Base-by-base conservation (phyloP, 1,140 invertebrate species). In the Octopus sinensis region DNA sequence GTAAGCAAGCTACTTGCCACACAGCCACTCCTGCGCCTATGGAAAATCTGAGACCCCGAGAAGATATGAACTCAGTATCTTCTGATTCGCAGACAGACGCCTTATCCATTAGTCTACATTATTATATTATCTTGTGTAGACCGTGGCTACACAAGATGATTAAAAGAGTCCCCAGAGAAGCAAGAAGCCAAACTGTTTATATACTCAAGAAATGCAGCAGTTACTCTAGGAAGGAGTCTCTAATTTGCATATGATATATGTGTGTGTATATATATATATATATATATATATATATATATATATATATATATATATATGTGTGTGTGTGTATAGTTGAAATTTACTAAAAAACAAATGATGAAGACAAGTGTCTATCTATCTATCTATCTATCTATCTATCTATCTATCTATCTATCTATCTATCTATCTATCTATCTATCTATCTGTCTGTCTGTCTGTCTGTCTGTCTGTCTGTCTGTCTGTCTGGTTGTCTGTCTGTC, bases 231-330 rank as follows among this genome's bases (percentile, higher is more conserved):
- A 7, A 17, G 56, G 17, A 9, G 7, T 62, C 56, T 9, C 17
- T 9, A 62, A 62, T 17, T 62, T 7, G 17, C 56, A 7, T 7
- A n/a, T n/a, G n/a, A n/a, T n/a, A n/a, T n/a, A n/a, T n/a, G n/a
- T n/a, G n/a, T n/a, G n/a, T n/a, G n/a, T n/a, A 62, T 9, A 6
- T 62, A 62, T 62, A 62, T 62, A 62, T 62, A 62, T 62, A 62
- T 62, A 62, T 62, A 62, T 62, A 62, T 62, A 62, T 62, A 62
- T 62, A 62, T 62, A 62, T 62, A 62, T 62, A 62, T 62, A 62
- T 62, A 62, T 62, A 62, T 62, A 62, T 62, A 62, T 62, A 62
- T 62, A 62, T 62, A 62, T 62, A 62, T 62, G 17, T 62, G 17
- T 62, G 17, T 62, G 56, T 17, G 56, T 62, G 6, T 62, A 62